Base-by-base conservation (phyloP, 1,140 invertebrate genomes). In the Eriosoma lanigerum region DNA sequence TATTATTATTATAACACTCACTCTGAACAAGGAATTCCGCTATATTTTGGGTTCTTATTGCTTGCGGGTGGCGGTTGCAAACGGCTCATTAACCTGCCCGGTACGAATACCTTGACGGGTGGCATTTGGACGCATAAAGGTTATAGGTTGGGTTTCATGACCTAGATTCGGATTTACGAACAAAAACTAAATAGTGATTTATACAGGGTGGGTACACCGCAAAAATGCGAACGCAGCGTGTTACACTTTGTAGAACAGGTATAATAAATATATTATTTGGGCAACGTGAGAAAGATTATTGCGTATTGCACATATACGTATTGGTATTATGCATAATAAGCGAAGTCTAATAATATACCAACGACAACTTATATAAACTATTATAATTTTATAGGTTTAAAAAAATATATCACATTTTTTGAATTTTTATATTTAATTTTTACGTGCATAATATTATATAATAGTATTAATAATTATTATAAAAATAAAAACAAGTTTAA, bases 1-100 rank as follows among this genome's bases (percentile, higher is more conserved):
- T 38, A 38, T n/a, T 38, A 38, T 38, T 38, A 38, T n/a, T 38
- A 38, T 38, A 38, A 38, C 32, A 38, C 32, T 38, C 4, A 8
- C 24, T 26, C 29, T 17, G 3, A 1, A 62, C 52, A 24, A 46
- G 24, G 54, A 62, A 78, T 78, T 48, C 75, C 52, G 75, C 75
- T 78, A 78, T 60, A 48, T 78, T 78, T 78, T 60, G 75, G 75
- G 38, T 78, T 56, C 48, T 78, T n/a, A n/a, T 78, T 78, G 75
- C 21, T 6, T 26, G 75, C 13, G 21, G 52, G 19, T 6, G 44
- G 15, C 15, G 4, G 72, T 13, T 50, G 48, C 32, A 2, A 21
- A n/a, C 6, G 26, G 56, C 75, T 78, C 56, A 62, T 78, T 78
- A 78, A 78, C 75, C 56, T 78, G 26, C 32, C 38, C 21, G 32